Evolutionary conservation across 2,888 invertebrate genomes (phyloP).

Genomic region (Parascotia fuliginaria): DNA sequence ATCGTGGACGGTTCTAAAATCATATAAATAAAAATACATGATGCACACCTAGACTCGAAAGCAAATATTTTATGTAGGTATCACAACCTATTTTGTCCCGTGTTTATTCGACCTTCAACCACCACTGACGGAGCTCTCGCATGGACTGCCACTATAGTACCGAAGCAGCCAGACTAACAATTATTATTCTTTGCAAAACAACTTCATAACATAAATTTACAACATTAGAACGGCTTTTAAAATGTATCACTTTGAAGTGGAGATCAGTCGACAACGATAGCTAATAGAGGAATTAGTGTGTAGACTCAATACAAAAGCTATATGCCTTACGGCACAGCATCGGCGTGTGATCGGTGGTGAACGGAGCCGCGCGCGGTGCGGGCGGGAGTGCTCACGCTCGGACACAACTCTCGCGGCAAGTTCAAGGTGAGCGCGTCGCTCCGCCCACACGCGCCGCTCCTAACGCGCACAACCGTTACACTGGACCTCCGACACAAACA

Average conservation of each 20-base stretch:
- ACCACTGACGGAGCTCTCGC: no score
- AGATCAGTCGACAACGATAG: constrained; percentile 10
- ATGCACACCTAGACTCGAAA: no score
- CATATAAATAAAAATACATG: no score
- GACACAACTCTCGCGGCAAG: constrained; percentile 78
- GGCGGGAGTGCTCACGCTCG: constrained; percentile 35
- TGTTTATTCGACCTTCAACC: no score
- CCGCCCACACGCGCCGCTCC: constrained; percentile 80
- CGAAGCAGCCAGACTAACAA: no score
- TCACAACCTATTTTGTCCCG: no score
- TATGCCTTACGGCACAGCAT: constrained; percentile 49
- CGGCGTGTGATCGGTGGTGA: constrained; percentile 25
- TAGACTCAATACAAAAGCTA: constrained; percentile 21
- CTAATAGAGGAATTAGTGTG: constrained; percentile 9
- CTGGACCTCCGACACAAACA: constrained; percentile 66
- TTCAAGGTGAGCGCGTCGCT: constrained; percentile 84
- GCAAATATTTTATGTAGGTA: no score
- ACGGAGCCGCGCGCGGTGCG: constrained; percentile 14
- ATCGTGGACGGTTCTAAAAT: no score
- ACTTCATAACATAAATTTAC: no score
- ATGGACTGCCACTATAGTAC: no score
- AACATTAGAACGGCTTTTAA: no score
- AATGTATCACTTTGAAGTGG: constrained; percentile 2
- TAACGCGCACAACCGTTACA: constrained; percentile 76
- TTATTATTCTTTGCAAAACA: no score